Base-by-base conservation (phyloP, 2,113 vertebrate genomes). In the Dipodomys spectabilis region DNA sequence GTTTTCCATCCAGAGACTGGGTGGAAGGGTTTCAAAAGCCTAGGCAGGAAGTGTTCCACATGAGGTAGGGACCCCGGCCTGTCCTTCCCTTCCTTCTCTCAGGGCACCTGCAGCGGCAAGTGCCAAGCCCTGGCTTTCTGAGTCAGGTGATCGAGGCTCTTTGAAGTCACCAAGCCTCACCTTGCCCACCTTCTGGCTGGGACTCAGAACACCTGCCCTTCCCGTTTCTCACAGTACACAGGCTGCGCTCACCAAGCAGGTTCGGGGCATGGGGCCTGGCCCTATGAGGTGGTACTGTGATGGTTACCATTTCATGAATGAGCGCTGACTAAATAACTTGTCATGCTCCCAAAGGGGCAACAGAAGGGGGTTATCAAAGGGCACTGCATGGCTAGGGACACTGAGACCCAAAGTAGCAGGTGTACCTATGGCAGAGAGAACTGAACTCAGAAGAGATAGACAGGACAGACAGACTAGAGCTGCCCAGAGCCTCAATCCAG, bases 401-500 rank as follows among this genome's bases (percentile, higher is more conserved):
- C 32, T 39, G 4, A 64, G 49, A 67, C 80, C 44, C n/a, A 69
- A 13, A n/a, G 60, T 65, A 28, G 3, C 9, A 65, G 60, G 22
- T 32, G 6, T 72, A 23, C 25, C 86, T 27, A 1, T 10, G 11
- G 5, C 27, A 9, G 35, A 2, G 19, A 44, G 60, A 57, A 23
- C 57, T 45, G 49, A 74, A 20, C 28, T 25, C 39, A 27, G 57
- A 57, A 28, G 35, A 62, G 30, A 35, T 0, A 67, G 62, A 32
- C 60, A 27, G 49, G 62, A 53, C 27, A 32, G 64, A 6, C n/a
- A 80, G 75, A 15, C 65, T 30, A 77, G 95, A 87, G 86, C 64
- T 81, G 77, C 68, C 75, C 18, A 9, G 19, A 68, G 82, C 86
- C n/a, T 64, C 44, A 90, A 74, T 49, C 79, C 90, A 72, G 89